Conservation (phyloP, 2,113 vertebrate genomes). For the Tor tambroides region DNA sequence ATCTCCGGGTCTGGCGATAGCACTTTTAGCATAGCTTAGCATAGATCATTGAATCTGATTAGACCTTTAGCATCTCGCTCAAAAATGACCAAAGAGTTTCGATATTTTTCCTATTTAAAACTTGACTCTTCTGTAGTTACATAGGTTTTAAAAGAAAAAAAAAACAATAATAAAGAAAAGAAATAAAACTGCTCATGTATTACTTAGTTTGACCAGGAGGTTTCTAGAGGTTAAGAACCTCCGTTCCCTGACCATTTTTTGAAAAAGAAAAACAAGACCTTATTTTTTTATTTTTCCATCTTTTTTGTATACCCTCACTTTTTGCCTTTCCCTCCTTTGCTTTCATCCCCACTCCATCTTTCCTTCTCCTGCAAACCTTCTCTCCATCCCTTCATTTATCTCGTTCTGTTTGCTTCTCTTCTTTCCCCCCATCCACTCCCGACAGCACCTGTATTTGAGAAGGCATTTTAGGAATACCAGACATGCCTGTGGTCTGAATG, state of each 20-base stretch:
- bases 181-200: neutral
- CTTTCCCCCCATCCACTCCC: neutral
- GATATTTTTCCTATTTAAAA: too few species aligned
- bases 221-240: neutral
- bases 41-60: too few species aligned
- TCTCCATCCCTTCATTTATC: slow-evolving; percentile 24
- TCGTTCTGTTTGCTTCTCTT: neutral
- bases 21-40: too few species aligned
- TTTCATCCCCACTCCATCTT: neutral
- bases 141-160: too few species aligned
- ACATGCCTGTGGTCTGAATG: slow-evolving; percentile 60
- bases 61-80: too few species aligned
- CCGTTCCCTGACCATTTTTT: neutral
- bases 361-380: neutral
- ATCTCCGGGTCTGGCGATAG: too few species aligned
- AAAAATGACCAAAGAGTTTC: too few species aligned
- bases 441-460: slow-evolving; percentile 61
- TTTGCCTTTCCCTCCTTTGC: neutral
- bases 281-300: neutral
- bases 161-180: too few species aligned
- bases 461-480: slow-evolving; percentile 61
- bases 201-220: neutral
- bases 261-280: neutral
- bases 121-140: too few species aligned
- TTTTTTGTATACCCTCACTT: neutral